Evolutionary conservation across 2,113 vertebrate genomes (phyloP), one percentile per base, ranked within the genome.

Genomic region (Saccopteryx leptura): DNA sequence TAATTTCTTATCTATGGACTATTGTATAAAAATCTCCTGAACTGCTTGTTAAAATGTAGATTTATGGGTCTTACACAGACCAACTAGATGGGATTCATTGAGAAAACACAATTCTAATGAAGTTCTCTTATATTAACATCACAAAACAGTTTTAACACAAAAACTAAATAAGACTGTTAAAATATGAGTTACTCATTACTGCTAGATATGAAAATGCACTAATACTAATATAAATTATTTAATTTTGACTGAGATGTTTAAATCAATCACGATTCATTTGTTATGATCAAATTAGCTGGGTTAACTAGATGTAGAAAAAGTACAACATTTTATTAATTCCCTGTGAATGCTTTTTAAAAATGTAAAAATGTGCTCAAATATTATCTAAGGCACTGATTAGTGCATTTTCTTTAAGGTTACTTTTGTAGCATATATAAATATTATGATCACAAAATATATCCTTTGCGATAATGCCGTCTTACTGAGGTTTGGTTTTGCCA

Each of bases 71-170:
- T 4, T 95, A 92, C 1, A 33, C 19, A 90, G 19, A 97, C 4
- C 10, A 72, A 66, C 1, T 95, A 33, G 80, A 82, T 63, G 46
- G 87, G 3, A 56, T 88, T 74, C 54, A 75, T 82, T 89, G 18
- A 91, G 18, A 94, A 92, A 94, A 81, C 31, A 60, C 6, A 84
- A 9, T 78, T 72, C 88, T 84, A 88, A 18, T 81, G 26, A 95
- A 66, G 24, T 90, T 93, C 6, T 79, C 9, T 93, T 81, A 66
- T 39, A 65, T 87, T 74, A 56, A 90, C 12, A 81, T 66, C 58
- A 23, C 54, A 84, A 75, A 95, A 52, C 4, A 85, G 52, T 85
- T 84, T 9, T 60, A 71, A 33, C 9, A 88, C 33, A 58, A 39
- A 74, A 60, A 72, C 23, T 92, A 81, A 92, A 72, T 50, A 83